phyloP scores from a whole-genome alignment of 2,797 vertebrate species.

The Paguma larvata region DNA sequence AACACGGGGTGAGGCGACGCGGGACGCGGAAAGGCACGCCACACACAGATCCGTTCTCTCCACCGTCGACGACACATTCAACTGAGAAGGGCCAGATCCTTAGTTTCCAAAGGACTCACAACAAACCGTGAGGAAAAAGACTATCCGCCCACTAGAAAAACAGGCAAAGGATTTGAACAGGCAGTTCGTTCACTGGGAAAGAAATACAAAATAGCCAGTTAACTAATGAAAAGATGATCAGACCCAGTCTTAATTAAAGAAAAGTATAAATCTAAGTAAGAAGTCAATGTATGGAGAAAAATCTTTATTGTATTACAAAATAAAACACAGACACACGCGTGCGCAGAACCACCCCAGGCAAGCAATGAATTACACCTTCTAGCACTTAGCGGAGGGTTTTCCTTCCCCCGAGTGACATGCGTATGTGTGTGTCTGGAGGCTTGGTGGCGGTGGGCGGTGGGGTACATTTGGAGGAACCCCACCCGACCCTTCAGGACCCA shows the following conservation, averaged over 20 bases:
- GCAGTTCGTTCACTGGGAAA: background rate
- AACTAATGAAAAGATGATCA: background rate
- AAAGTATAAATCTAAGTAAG: background rate
- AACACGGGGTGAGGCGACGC: fast-evolving
- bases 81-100: background rate
- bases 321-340: background rate
- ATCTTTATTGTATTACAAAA: background rate
- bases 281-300: background rate
- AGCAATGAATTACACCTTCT: background rate
- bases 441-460: too few species aligned
- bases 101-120: background rate
- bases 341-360: background rate
- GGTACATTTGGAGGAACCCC: background rate
- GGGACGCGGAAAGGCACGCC: too few species aligned
- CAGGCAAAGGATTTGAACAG: background rate
- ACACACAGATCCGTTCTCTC: background rate
- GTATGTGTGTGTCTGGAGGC: background rate
- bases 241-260: background rate
- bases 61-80: fast-evolving
- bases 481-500: background rate
- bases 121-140: background rate
- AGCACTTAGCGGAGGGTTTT: background rate
- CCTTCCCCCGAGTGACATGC: background rate
- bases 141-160: background rate
- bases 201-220: background rate